A percentile compares a stretch with the other conserved stretches of the same genome.
phyloP scores from a whole-genome alignment of 37 sponge, comb jelly and placozoan species.

The Dysidea cf. avara region DNA sequence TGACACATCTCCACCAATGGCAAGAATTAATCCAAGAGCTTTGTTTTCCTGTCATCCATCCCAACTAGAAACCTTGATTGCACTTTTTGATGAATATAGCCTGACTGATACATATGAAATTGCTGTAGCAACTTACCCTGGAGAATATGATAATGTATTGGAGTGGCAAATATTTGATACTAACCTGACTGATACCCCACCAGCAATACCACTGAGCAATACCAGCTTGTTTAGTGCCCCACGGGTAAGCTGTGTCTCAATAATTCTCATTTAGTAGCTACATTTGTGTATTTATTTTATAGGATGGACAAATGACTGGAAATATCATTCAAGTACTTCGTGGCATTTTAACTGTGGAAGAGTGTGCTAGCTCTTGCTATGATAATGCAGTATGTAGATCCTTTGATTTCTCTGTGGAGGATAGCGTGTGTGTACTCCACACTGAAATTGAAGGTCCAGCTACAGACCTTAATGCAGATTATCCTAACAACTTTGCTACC shows the following conservation, averaged over 20 bases:
- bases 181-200: conserved; percentile 10
- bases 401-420: conserved; percentile 62
- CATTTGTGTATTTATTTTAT: neutral
- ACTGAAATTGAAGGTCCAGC: conserved; percentile 59
- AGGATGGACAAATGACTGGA: conserved; percentile 42
- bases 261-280: neutral
- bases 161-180: conserved; percentile 40
- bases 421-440: conserved; percentile 59
- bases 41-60: conserved; percentile 52
- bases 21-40: conserved; percentile 53
- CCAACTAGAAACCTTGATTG: conserved; percentile 44
- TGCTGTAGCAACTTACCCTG: conserved; percentile 65
- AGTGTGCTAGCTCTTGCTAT: conserved; percentile 44
- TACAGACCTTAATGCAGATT: neutral
- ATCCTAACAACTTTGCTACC: conserved; percentile 51
- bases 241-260: conserved; percentile 35
- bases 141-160: conserved; percentile 55
- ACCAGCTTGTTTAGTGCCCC: conserved; percentile 45
- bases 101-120: conserved; percentile 44
- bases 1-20: conserved; percentile 67
- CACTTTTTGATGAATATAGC: conserved; percentile 64
- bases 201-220: conserved; percentile 1
- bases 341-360: neutral
- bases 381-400: conserved; percentile 37
- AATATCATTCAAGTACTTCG: neutral